These are phyloP conservation scores for Xestia xanthographa DNA, from an alignment of 2,888 invertebrate genomes.

Conservation along the genomic window DNA sequence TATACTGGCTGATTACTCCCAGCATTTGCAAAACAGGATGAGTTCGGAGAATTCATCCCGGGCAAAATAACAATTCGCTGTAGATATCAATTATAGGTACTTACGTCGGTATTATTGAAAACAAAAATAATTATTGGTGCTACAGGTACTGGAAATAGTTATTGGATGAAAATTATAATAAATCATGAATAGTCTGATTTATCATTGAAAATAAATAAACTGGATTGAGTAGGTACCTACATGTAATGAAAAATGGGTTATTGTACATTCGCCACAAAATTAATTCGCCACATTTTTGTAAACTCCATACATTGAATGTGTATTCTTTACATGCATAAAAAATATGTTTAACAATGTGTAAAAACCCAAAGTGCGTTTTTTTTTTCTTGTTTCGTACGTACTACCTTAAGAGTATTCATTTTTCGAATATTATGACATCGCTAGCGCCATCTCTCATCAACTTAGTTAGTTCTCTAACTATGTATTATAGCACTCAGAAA, in stretches of 20 bases:
- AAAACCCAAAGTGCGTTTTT: no score
- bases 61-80: slow-evolving; percentile 32
- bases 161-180: background rate
- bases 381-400: no score
- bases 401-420: background rate
- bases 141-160: slow-evolving; percentile 18
- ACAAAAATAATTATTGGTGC: slow-evolving; percentile 19
- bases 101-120: background rate
- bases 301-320: no score
- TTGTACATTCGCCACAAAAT: no score
- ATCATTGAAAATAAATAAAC: background rate
- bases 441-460: slow-evolving; percentile 53
- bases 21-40: background rate
- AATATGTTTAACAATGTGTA: no score
- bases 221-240: no score
- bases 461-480: slow-evolving; percentile 3
- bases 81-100: slow-evolving; percentile 34
- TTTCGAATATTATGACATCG: background rate
- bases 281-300: no score
- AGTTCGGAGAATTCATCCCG: slow-evolving; percentile 44
- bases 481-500: background rate
- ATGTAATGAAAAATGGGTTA: no score
- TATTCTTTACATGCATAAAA: no score
- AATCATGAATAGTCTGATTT: background rate
- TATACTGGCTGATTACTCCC: slow-evolving; percentile 3